Base-by-base conservation (phyloP, 1,140 invertebrate species). In the Leptinotarsa defecta region DNA sequence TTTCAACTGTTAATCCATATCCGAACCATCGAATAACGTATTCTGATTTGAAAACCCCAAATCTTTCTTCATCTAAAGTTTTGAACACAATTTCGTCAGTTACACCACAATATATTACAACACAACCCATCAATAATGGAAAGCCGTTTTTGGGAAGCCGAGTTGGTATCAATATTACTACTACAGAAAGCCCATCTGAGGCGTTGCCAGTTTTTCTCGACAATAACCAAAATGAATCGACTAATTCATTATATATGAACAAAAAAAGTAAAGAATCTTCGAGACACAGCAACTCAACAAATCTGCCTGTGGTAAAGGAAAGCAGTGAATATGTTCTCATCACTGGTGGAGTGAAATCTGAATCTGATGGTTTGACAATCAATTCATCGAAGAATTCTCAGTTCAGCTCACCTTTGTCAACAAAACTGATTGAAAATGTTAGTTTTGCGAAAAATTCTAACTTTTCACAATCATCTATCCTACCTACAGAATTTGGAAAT, bases 1-100 rank as follows among this genome's bases (percentile, higher is more conserved):
- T 48, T 65, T 61, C 74, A 52, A 79, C 79, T 4, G 76, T 74
- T 49, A 77, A 80, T 75, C 74, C 72, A 27, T 81, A 81, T 78
- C 79, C 80, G 49, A 83, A 85, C 75, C 81, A 85, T 74, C 76
- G 83, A 78, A 78, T 71, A 20, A 81, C 80, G n/a, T 84, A 85
- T 61, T 80, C 82, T 20, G 83, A 85, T 52, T 73, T 85, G 15
- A 79, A 82, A 72, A 76, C 82, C 34, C 80, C 81, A 4, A 77
- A 74, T 61, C 78, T 71, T 64, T 79, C 80, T 34, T 77, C 76
- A 67, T 69, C 78, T 6, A 81, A 81, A 70, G 70, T 77, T 63
- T 77, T 75, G 13, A 67, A 63, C 15, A 52, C 74, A 15, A 86
- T 84, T 63, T 85, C 83, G 13, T 81, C 81, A 13, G 79, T 82